These are phyloP conservation scores for Labrus mixtus DNA, from an alignment of 2,113 vertebrate species.

Conservation along the genomic window DNA sequence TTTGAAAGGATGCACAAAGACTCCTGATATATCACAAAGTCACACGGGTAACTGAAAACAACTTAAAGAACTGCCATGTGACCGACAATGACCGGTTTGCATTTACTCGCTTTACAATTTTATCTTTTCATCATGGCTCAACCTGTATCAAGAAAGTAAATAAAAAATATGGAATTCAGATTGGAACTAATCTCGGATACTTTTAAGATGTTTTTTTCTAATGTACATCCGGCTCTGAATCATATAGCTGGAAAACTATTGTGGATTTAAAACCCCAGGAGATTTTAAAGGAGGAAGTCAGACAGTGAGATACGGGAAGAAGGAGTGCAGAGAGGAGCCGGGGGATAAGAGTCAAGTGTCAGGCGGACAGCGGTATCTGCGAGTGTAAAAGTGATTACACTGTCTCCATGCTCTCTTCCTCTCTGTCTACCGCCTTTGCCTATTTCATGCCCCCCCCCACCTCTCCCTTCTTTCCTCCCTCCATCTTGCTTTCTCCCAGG, in stretches of 20 bases:
- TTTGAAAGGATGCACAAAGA: no score
- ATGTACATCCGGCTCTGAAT: neutral
- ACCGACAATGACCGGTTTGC: no score
- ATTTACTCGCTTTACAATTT: no score
- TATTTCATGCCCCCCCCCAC: conserved; percentile 24
- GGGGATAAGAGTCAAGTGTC: conserved; percentile 62
- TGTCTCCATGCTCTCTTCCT: conserved; percentile 53
- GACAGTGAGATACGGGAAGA: conserved; percentile 31
- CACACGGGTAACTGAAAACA: no score
- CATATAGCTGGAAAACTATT: neutral
- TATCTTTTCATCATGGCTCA: no score
- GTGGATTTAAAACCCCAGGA: neutral
- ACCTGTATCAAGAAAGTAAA: neutral
- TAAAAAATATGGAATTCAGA: neutral
- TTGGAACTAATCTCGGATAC: neutral
- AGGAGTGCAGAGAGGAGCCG: conserved; percentile 32
- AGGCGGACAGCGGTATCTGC: conserved; percentile 42
- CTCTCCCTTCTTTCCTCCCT: conserved; percentile 5
- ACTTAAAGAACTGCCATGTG: no score
- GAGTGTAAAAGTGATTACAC: conserved; percentile 69
- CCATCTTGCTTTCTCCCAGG: conserved; percentile 48
- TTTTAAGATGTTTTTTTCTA: neutral
- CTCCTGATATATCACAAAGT: no score
- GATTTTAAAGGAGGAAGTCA: neutral
- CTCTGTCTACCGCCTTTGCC: conserved; percentile 33